Percentiles rank a stretch among this genome's conserved stretches.
Evolutionary conservation across 2,797 vertebrate species (phyloP).

Genomic region (Denticeps clupeoides): DNA sequence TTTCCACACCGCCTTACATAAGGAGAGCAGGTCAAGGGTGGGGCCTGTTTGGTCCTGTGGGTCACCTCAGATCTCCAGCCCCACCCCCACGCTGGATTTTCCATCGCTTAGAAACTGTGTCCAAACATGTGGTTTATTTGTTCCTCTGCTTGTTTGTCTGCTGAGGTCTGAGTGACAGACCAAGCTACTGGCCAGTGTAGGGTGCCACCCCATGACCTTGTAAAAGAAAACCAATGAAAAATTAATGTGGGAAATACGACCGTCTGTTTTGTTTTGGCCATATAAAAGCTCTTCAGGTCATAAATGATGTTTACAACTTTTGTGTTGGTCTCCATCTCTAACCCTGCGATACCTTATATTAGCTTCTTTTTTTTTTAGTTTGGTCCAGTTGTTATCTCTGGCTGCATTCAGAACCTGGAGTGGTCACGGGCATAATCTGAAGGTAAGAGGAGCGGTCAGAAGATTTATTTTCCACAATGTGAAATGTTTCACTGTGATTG

Average conservation of each 20-base stretch:
- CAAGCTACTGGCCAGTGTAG: constrained; percentile 32
- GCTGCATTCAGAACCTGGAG: neutral
- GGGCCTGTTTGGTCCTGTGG: too few relatives aligned
- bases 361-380: too few relatives aligned
- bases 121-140: neutral
- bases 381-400: too few relatives aligned
- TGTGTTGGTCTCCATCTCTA: neutral
- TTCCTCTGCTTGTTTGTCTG: neutral
- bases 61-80: too few relatives aligned
- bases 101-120: too few relatives aligned
- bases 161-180: constrained; percentile 20
- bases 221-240: constrained; percentile 58
- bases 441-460: constrained; percentile 21
- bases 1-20: too few relatives aligned
- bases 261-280: constrained; percentile 40
- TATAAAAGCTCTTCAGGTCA: constrained; percentile 38
- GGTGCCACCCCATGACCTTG: constrained; percentile 53
- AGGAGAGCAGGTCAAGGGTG: too few relatives aligned
- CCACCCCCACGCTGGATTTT: too few relatives aligned
- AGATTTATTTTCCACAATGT: constrained; percentile 39
- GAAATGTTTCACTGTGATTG: constrained; percentile 31
- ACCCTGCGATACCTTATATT: too few relatives aligned
- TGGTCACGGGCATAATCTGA: neutral
- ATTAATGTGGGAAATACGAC: constrained; percentile 54
- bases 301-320: constrained; percentile 38